Evolutionary conservation across 2,113 vertebrate species (phyloP).

Genomic region (Crotalus viridis): DNA sequence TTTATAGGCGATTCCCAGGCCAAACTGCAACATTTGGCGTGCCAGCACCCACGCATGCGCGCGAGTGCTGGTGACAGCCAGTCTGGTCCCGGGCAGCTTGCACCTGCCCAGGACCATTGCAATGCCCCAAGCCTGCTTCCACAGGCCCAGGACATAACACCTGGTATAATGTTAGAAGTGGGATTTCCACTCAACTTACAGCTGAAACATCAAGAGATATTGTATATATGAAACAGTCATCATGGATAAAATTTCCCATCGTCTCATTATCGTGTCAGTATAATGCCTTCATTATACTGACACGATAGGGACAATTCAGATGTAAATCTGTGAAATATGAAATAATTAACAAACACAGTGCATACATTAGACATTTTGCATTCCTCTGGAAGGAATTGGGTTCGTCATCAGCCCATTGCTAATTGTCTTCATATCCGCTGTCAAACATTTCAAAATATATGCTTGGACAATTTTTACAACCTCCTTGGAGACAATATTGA

Average conservation of each 20-base stretch:
- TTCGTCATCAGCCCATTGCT: not conserved
- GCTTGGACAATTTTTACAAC: not conserved
- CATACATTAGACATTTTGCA: not conserved
- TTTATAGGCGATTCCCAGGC: too few relatives aligned
- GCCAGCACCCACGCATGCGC: too few relatives aligned
- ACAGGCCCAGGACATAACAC: too few relatives aligned
- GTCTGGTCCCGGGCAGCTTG: too few relatives aligned
- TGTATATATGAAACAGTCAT: not conserved
- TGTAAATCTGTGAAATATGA: not conserved
- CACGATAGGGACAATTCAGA: not conserved
- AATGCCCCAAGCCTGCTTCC: too few relatives aligned
- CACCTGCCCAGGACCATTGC: too few relatives aligned
- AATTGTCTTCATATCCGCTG: not conserved
- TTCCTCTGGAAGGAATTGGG: not conserved
- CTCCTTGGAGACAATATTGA: not conserved
- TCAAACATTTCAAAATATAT: not conserved
- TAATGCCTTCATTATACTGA: not conserved
- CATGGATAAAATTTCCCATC: not conserved
- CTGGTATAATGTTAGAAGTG: not conserved
- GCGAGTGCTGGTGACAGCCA: too few relatives aligned
- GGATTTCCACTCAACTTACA: not conserved
- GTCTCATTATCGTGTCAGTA: not conserved
- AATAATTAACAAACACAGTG: not conserved
- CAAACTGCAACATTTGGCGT: too few relatives aligned
- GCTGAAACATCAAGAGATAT: not conserved